These are phyloP conservation scores for Drosophila tripunctata DNA, from an alignment of 2,888 invertebrate species.

Conservation along the genomic window DNA sequence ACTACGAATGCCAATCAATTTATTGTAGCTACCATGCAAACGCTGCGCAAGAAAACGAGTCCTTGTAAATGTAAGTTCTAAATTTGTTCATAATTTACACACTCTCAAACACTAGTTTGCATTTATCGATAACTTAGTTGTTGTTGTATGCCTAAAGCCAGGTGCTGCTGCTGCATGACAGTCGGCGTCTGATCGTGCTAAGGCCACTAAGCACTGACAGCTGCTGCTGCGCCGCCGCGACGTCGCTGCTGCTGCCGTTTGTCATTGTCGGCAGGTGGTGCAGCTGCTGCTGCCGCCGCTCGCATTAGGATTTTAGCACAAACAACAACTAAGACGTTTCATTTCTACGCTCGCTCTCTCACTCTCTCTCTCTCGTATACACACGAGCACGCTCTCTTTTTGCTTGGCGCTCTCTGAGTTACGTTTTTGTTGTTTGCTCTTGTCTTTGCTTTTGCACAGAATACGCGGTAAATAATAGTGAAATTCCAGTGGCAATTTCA, in stretches of 20 bases:
- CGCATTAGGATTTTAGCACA: slow-evolving; percentile 46
- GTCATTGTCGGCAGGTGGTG: slow-evolving; percentile 62
- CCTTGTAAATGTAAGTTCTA: slow-evolving; percentile 95
- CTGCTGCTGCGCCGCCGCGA: slow-evolving; percentile 75
- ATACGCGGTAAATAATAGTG: slow-evolving; percentile 61
- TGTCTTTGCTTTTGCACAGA: slow-evolving; percentile 34
- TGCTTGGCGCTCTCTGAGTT: slow-evolving; percentile 5
- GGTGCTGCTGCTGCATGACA: slow-evolving; percentile 35
- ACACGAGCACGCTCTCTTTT: background rate
- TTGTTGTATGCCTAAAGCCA: slow-evolving; percentile 2
- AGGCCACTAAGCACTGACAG: slow-evolving; percentile 45
- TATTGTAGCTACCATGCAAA: slow-evolving; percentile 89
- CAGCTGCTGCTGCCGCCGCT: slow-evolving; percentile 51
- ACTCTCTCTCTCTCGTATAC: background rate
- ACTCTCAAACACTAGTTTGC: background rate
- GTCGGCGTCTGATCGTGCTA: slow-evolving; percentile 36
- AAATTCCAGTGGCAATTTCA: slow-evolving; percentile 59
- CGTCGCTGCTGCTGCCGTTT: slow-evolving; percentile 58
- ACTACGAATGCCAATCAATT: slow-evolving; percentile 79
- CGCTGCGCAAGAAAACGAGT: slow-evolving; percentile 96
- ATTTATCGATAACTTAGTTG: slow-evolving; percentile 44
- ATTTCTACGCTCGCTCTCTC: background rate
- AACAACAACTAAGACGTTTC: slow-evolving; percentile 39
- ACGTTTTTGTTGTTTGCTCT: slow-evolving; percentile 21
- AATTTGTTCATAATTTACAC: background rate